Percentiles rank a stretch among this genome's conserved stretches.
phyloP scores from a whole-genome alignment of 2,888 invertebrate species.

The Ophioninae sp. region DNA sequence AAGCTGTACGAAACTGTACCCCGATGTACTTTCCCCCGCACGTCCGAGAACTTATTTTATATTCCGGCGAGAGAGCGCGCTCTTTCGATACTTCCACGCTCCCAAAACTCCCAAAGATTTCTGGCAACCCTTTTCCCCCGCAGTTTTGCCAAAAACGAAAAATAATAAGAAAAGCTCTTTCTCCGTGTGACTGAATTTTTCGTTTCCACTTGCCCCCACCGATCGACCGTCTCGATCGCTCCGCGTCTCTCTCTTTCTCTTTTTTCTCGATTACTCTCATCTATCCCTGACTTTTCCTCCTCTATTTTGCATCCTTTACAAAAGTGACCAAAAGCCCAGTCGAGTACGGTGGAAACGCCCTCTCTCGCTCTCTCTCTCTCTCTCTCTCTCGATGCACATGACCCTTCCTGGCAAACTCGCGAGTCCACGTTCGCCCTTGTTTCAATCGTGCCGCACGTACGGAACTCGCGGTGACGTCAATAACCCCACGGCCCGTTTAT shows the following conservation, averaged over 20 bases:
- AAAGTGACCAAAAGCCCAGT: slow-evolving; percentile 3
- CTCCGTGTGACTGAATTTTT: slow-evolving; percentile 43
- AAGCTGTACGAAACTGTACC: slow-evolving; percentile 21
- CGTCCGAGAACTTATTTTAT: slow-evolving; percentile 72
- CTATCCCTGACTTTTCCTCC: slow-evolving; percentile 5
- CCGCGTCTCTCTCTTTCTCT: neutral
- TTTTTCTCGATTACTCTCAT: slow-evolving; percentile 5
- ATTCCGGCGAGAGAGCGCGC: slow-evolving; percentile 74
- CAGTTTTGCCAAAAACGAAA: slow-evolving; percentile 37
- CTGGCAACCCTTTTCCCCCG: slow-evolving; percentile 46
- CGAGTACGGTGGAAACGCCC: slow-evolving; percentile 25
- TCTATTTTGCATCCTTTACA: slow-evolving; percentile 21
- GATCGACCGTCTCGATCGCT: neutral
- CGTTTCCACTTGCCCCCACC: neutral
- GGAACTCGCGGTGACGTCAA: slow-evolving; percentile 5
- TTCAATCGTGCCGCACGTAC: slow-evolving; percentile 29
- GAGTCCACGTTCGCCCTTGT: slow-evolving; percentile 55
- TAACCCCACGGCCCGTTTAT: slow-evolving; percentile 62
- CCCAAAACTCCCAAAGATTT: slow-evolving; percentile 56
- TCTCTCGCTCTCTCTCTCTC: no score
- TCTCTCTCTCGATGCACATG: slow-evolving; percentile 1
- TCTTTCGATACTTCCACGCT: slow-evolving; percentile 73
- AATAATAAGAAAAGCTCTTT: slow-evolving; percentile 25
- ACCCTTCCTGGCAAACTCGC: slow-evolving; percentile 50
- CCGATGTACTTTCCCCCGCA: slow-evolving; percentile 25